These are phyloP conservation scores for Megaustenia siamemsis DNA, from an alignment of 2,888 invertebrate species.

Conservation along the genomic window DNA sequence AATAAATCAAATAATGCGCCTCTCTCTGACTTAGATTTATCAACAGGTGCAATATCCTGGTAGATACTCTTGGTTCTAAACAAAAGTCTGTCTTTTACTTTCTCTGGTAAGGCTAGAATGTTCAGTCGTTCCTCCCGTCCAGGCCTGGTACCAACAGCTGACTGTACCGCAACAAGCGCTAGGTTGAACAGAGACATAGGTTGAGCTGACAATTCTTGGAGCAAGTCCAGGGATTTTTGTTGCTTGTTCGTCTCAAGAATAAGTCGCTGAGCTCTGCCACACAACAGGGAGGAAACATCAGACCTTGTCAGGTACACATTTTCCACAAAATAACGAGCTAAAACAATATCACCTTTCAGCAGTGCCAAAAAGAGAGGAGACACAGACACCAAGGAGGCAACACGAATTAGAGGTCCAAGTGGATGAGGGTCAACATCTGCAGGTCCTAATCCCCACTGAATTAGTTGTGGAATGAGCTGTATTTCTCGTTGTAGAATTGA, in stretches of 20 bases:
- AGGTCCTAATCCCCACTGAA: background rate
- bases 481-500: background rate
- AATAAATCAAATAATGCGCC: too few species aligned
- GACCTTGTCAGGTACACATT: constrained; percentile 12
- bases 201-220: background rate
- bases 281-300: background rate
- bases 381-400: background rate
- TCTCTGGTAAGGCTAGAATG: background rate
- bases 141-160: background rate
- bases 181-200: constrained; percentile 7
- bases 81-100: constrained; percentile 24
- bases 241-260: background rate
- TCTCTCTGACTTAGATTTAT: too few species aligned
- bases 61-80: background rate
- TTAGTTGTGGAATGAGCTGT: background rate
- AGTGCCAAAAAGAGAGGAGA: constrained; percentile 22
- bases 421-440: background rate
- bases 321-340: constrained; percentile 8
- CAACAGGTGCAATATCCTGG: background rate
- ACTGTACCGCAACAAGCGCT: background rate
- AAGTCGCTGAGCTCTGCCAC: background rate
- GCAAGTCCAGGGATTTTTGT: background rate
- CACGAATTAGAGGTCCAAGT: background rate
- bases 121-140: constrained; percentile 6
- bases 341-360: background rate